A percentile compares a stretch with the other conserved stretches of the same genome.
These are phyloP conservation scores for Oreohelix idahoensis DNA, from an alignment of 1,140 invertebrate species.

Conservation along the genomic window DNA sequence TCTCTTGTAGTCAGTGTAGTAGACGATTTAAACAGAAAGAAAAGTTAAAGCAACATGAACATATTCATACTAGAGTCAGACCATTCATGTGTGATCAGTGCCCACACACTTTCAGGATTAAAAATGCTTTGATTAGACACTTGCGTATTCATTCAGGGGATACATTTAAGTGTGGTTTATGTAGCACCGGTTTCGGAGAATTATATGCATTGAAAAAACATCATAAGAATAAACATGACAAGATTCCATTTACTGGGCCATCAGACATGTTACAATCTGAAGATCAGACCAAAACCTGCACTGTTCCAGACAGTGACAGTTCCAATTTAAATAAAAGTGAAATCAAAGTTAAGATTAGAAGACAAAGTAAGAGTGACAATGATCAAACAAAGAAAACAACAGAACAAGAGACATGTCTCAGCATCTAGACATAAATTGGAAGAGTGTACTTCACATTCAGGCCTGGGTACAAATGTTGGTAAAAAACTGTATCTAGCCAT, in stretches of 20 bases:
- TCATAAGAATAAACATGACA: not conserved
- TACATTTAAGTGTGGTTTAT: not conserved
- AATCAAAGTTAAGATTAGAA: too few species aligned
- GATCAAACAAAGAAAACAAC: not conserved
- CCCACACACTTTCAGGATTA: not conserved
- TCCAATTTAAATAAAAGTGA: not conserved
- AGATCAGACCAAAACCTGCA: not conserved
- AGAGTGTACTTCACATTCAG: not conserved
- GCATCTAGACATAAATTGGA: not conserved
- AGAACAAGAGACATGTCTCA: not conserved
- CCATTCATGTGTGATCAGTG: conserved; percentile 16
- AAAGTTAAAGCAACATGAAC: not conserved
- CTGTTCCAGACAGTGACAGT: not conserved
- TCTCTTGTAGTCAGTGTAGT: not conserved
- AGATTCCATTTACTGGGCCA: not conserved
- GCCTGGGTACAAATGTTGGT: not conserved
- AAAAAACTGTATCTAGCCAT: not conserved
- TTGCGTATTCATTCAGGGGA: not conserved
- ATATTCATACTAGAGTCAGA: not conserved
- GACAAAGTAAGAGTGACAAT: too few species aligned
- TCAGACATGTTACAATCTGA: not conserved
- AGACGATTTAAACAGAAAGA: conserved; percentile 4
- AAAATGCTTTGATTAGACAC: not conserved
- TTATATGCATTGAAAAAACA: conserved; percentile 1
- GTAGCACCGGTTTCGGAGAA: not conserved